Base-by-base conservation (phyloP, 2,888 invertebrate genomes). In the Oxytorus armatus region DNA sequence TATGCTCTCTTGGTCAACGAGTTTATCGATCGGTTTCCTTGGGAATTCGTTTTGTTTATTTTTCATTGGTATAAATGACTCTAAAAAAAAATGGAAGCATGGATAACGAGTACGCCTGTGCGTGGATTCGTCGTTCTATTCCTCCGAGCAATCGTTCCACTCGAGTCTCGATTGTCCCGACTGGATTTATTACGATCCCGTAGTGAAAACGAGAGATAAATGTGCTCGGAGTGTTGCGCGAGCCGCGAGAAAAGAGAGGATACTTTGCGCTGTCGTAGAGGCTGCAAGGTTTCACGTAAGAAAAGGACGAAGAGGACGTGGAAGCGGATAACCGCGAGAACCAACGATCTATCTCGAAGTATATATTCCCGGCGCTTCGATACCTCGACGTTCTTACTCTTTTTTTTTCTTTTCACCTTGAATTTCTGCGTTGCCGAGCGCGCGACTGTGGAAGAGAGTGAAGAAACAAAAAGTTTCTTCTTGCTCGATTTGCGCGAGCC, bases 181-280 rank as follows among this genome's bases (percentile, higher is more conserved):
- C 44, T 44, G 39, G 63, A 74, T 74, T 78, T 78, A 75, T 75
- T 57, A 47, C 74, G 68, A 74, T 68, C 55, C 63, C 18, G 69
- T 47, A 69, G 18, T 21, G 29, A 7, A 44, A 44, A 53, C 59
- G 53, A 53, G 63, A 74, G 63, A 78, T 63, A 63, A 61, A 53
- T n/a, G 59, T 3, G 63, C 29, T 72, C 49, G 29, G 49, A 23
- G 53, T 42, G 42, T 29, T 21, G 42, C n/a, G n/a, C n/a, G n/a
- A n/a, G n/a, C n/a, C n/a, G n/a, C n/a, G n/a, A n/a, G n/a, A n/a
- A n/a, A n/a, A n/a, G n/a, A 25, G 29, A 44, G 14, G 49, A 44
- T 23, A 11, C 21, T 51, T 59, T 49, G 39, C 42, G 29, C 18
- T 18, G 61, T 29, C 49, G 51, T 18, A 21, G 55, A 65, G 18